Percentiles rank a stretch among this genome's conserved stretches.
phyloP scores from a whole-genome alignment of 37 sponge, comb jelly and placozoan species.

The Crambe crambe region DNA sequence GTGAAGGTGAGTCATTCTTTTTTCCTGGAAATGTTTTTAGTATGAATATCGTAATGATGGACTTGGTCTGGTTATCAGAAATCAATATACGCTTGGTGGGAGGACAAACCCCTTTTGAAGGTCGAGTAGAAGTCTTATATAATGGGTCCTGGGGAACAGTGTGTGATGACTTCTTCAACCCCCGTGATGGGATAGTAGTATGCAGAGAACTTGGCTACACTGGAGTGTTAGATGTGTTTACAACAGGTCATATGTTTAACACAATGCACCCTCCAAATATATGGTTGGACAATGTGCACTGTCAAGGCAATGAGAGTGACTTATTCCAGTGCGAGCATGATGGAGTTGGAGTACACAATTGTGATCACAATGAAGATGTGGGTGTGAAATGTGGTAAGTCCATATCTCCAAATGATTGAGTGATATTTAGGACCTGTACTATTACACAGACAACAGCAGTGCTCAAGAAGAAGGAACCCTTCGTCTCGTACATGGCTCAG shows the following conservation, averaged over 20 bases:
- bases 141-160: conserved; percentile 62
- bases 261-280: conserved; percentile 20
- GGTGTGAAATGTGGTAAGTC: conserved; percentile 38
- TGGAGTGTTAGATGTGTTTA: not conserved
- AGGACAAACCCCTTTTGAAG: not conserved
- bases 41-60: not conserved
- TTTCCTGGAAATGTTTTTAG: too few relatives aligned
- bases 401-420: not conserved
- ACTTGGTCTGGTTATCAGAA: not conserved
- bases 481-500: not conserved
- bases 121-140: conserved; percentile 31
- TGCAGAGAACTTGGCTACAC: conserved; percentile 51
- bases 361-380: conserved; percentile 56
- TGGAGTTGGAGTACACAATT: conserved; percentile 34
- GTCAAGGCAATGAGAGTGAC: conserved; percentile 32
- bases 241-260: not conserved
- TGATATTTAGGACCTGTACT: not conserved
- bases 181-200: conserved; percentile 25
- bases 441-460: not conserved
- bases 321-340: conserved; percentile 16
- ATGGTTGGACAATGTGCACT: conserved; percentile 45
- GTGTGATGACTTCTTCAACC: conserved; percentile 47
- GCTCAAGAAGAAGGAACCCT: conserved; percentile 10
- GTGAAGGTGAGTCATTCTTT: too few relatives aligned
- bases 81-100: conserved; percentile 1